Evolutionary conservation across 2,113 vertebrate species (phyloP), one percentile per base, ranked within the genome.

Genomic region (Corythornis madagascariensis): DNA sequence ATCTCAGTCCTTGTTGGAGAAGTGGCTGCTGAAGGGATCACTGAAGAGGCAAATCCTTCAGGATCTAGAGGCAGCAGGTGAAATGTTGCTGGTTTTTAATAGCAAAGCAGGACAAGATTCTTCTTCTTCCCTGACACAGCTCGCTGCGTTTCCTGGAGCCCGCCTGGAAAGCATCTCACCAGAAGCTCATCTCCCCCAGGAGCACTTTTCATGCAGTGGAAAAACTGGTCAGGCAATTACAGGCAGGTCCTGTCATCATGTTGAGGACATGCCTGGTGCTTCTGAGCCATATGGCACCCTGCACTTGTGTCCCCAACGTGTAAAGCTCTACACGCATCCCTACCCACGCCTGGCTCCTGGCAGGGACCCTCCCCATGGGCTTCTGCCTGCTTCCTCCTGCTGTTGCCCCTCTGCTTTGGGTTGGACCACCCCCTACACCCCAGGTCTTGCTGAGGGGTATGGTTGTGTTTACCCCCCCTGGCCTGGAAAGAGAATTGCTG

Each of bases 241-340:
- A 85, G 83, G 65, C 86, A 66, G 84, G 81, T 67, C 76, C 80
- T 93, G 93, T 28, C 71, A n/a, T 83, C 18, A 0, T 29, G 38
- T 15, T 74, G 92, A 64, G 60, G 70, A 55, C 57, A 16, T 0
- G 6, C 35, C 65, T 94, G 93, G 78, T 88, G 47, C 70, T 64
- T 63, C 66, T 45, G 84, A 47, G 86, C 86, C 91, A 83, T 57
- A 61, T 83, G 91, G 89, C 86, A 79, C 77, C 56, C 65, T 81
- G 65, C 28, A 9, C 50, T 21, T 22, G 14, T 2, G 69, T 42
- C 50, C 24, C 73, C 29, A 57, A 21, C 65, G 1, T 2, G 35
- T 43, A 19, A 64, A 28, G 77, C 45, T 61, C 61, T 28, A 57
- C 31, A 4, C 48, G 29, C 56, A 19, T 48, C 89, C 60, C 65